These are phyloP conservation scores for Rotaria magnacalcarata DNA, from an alignment of 2,888 invertebrate species.

Conservation along the genomic window DNA sequence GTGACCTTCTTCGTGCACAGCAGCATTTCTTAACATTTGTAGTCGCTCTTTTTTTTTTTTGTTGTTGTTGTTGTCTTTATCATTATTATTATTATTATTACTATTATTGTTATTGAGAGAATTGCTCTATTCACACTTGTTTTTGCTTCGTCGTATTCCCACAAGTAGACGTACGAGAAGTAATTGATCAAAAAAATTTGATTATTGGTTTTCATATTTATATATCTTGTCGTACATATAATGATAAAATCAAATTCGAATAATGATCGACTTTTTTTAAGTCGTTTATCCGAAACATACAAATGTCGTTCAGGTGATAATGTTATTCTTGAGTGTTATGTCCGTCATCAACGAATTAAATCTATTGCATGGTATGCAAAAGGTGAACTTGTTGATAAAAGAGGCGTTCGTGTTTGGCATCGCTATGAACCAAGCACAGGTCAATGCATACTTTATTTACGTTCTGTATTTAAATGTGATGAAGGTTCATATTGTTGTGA, in stretches of 20 bases:
- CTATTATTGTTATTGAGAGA: not conserved
- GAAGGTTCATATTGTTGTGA: slow-evolving; percentile 26
- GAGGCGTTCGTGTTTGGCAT: slow-evolving; percentile 13
- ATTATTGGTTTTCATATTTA: not conserved
- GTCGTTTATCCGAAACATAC: not conserved
- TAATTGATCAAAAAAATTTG: not conserved
- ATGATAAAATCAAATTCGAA: not conserved
- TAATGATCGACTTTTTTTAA: not conserved
- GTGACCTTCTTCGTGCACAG: not conserved
- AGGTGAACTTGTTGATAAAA: slow-evolving; percentile 1
- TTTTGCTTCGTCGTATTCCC: not conserved
- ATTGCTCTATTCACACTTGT: not conserved
- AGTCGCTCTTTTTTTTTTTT: not conserved
- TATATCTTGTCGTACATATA: not conserved
- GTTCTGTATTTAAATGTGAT: not conserved
- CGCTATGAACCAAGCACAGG: not conserved
- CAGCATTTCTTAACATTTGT: not conserved
- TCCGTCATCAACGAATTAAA: slow-evolving; percentile 1
- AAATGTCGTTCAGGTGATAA: slow-evolving; percentile 19
- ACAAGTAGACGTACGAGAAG: not conserved
- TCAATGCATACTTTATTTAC: not conserved
- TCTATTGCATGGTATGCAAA: slow-evolving; percentile 20
- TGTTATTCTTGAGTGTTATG: not conserved
- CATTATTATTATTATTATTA: not conserved
- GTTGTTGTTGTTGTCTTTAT: not conserved